A percentile compares a stretch with the other conserved stretches of the same genome.
These are phyloP conservation scores for Sandelia bainsii DNA, from an alignment of 2,797 vertebrate genomes.

Conservation along the genomic window DNA sequence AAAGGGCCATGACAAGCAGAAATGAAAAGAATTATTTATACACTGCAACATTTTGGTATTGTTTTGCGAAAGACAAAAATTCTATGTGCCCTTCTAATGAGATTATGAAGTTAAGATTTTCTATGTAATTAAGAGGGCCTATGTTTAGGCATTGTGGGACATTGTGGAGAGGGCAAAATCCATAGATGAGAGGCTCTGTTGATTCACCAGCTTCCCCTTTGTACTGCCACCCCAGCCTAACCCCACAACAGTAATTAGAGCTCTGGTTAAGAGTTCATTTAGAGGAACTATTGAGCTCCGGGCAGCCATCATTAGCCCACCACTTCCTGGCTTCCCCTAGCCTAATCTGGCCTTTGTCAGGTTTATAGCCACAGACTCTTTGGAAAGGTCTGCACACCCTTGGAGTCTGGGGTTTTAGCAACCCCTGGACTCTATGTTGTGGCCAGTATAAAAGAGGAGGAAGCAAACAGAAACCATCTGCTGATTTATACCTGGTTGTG, in stretches of 20 bases:
- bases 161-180: constrained; percentile 27
- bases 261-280: constrained; percentile 62
- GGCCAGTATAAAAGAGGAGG: constrained; percentile 40
- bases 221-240: constrained; percentile 21
- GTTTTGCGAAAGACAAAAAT: constrained; percentile 35
- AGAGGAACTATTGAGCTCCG: constrained; percentile 46
- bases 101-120: constrained; percentile 41
- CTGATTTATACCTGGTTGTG: constrained; percentile 37
- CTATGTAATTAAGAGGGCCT: constrained; percentile 56
- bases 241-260: constrained; percentile 71
- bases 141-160: constrained; percentile 52
- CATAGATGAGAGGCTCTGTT: constrained; percentile 63
- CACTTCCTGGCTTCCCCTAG: constrained; percentile 72
- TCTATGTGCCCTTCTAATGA: constrained; percentile 25
- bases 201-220: constrained; percentile 50
- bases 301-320: constrained; percentile 76
- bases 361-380: constrained; percentile 64
- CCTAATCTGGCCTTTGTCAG: constrained; percentile 57
- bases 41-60: neutral
- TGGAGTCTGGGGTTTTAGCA: constrained; percentile 55
- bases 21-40: constrained; percentile 4
- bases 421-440: constrained; percentile 60
- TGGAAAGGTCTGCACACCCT: constrained; percentile 71
- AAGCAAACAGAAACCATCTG: constrained; percentile 65
- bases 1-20: neutral